Conservation (phyloP, 2,113 vertebrate species). For the Anguilla rostrata region DNA sequence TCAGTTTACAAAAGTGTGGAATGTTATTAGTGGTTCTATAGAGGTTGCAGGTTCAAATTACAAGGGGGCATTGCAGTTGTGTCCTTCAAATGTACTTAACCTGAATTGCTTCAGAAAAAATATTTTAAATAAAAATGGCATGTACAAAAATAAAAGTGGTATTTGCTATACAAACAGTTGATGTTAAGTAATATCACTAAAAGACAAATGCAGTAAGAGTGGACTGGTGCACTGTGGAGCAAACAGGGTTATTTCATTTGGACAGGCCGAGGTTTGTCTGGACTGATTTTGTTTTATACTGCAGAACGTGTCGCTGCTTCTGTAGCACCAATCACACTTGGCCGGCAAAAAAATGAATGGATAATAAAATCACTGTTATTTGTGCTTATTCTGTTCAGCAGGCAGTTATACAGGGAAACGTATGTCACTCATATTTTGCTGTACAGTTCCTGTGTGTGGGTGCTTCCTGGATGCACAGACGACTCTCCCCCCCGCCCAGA, state of each 20-base stretch:
- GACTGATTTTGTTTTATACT: too few species aligned
- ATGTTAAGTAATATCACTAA: not conserved
- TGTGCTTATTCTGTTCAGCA: too few species aligned
- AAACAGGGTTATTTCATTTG: not conserved
- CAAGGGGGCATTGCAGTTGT: not conserved
- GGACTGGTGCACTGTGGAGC: not conserved
- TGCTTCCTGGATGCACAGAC: too few species aligned
- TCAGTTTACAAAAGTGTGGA: not conserved
- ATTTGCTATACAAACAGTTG: too few species aligned
- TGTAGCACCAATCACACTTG: too few species aligned
- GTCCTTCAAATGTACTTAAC: not conserved
- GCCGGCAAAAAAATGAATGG: too few species aligned
- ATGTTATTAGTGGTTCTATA: not conserved
- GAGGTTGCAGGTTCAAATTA: not conserved
- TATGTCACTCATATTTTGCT: too few species aligned
- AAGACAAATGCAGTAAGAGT: not conserved
- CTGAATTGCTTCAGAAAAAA: not conserved
- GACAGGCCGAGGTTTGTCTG: too few species aligned
- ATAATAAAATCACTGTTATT: too few species aligned
- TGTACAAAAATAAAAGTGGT: not conserved
- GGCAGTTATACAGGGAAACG: too few species aligned
- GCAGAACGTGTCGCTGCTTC: too few species aligned
- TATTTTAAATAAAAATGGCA: not conserved
- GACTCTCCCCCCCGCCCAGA: not conserved
- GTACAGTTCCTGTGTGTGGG: too few species aligned